Conservation (phyloP, 1,140 invertebrate species). For the Sweltsa coloradensis region DNA sequence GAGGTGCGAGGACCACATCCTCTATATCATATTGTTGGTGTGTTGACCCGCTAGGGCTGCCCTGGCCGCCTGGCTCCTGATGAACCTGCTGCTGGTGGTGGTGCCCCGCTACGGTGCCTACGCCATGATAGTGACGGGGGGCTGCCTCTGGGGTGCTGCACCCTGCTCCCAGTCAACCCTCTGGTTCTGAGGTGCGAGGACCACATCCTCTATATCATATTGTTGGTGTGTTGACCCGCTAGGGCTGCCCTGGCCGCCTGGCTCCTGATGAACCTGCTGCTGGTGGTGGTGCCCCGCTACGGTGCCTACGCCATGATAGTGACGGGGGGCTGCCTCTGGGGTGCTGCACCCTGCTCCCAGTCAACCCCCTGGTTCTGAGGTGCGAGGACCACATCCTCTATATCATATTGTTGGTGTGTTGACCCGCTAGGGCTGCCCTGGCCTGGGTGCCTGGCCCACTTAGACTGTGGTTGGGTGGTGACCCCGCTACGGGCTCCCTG, state of each 20-base stretch:
- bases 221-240: no score
- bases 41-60: no score
- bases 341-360: conserved; percentile 73
- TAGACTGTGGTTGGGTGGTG: no score
- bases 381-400: no score
- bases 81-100: conserved; percentile 82
- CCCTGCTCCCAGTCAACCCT: conserved; percentile 65
- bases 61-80: conserved; percentile 79
- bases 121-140: conserved; percentile 70
- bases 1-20: conserved; percentile 76
- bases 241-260: conserved; percentile 83
- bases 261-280: conserved; percentile 82
- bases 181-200: conserved; percentile 76
- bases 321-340: conserved; percentile 68
- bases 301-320: conserved; percentile 80
- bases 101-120: conserved; percentile 89
- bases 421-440: no score
- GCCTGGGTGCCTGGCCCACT: no score
- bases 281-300: conserved; percentile 84
- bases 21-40: no score
- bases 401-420: no score
- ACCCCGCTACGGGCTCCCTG: no score
- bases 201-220: no score
- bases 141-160: conserved; percentile 71
- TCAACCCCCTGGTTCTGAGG: conserved; percentile 65